A percentile compares a stretch with the other conserved stretches of the same genome.
Conservation (phyloP, 2,888 invertebrate species). For the Camptogramma bilineatum region DNA sequence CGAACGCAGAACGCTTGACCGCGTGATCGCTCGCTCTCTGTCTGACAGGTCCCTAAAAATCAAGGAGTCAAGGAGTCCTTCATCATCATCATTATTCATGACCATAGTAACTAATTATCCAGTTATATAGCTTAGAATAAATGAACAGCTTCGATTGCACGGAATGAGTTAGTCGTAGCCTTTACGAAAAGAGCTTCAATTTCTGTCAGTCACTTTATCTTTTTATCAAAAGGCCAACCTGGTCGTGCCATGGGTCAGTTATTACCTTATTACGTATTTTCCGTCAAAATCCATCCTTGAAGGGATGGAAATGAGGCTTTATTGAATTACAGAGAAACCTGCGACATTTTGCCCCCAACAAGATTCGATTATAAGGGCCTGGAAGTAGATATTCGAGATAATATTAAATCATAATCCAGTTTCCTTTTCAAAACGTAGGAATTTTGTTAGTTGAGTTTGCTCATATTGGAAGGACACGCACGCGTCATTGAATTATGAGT, state of each 20-base stretch:
- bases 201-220: not conserved
- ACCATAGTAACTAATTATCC: too few species aligned
- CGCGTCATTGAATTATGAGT: not conserved
- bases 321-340: conserved; percentile 24
- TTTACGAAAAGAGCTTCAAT: not conserved
- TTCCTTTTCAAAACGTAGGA: conserved; percentile 20
- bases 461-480: conserved; percentile 1
- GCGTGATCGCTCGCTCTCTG: too few species aligned
- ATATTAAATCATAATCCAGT: conserved; percentile 29
- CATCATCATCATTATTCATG: too few species aligned
- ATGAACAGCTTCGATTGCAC: not conserved
- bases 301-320: conserved; percentile 16
- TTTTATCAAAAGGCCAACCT: not conserved
- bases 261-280: not conserved
- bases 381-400: conserved; percentile 23
- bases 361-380: conserved; percentile 29
- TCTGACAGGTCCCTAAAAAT: too few species aligned
- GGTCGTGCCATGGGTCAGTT: not conserved
- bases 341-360: conserved; percentile 22
- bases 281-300: conserved; percentile 5
- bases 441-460: conserved; percentile 11
- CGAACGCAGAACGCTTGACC: too few species aligned
- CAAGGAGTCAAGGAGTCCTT: too few species aligned
- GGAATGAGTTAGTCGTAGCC: not conserved
- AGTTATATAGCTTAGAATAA: too few species aligned